Percentiles rank a stretch among this genome's conserved stretches.
phyloP scores from a whole-genome alignment of 2,888 invertebrate species.

The Sesia bembeciformis region DNA sequence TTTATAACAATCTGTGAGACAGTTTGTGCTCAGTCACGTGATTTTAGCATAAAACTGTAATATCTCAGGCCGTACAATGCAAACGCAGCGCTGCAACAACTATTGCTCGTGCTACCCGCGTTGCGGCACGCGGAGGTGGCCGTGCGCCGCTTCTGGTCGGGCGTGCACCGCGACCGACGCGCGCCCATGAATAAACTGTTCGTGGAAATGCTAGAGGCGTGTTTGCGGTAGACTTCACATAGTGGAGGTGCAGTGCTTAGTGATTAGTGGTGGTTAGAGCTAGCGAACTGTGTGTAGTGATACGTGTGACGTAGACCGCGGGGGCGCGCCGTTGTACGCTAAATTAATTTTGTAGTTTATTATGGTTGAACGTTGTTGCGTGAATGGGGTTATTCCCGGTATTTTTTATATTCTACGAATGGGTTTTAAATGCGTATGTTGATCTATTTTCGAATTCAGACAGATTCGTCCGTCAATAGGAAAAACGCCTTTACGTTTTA shows the following conservation, averaged over 20 bases:
- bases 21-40: background rate
- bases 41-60: background rate
- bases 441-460: too few species aligned
- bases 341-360: too few species aligned
- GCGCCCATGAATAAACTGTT: constrained; percentile 97
- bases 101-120: constrained; percentile 90
- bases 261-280: background rate
- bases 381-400: too few species aligned
- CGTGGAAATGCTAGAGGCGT: constrained; percentile 95
- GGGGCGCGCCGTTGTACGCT: background rate
- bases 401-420: too few species aligned
- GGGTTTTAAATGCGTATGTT: too few species aligned
- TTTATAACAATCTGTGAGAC: background rate
- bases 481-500: too few species aligned
- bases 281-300: background rate
- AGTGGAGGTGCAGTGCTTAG: background rate
- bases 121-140: constrained; percentile 92
- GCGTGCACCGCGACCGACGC: constrained; percentile 88
- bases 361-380: too few species aligned
- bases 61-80: constrained; percentile 79
- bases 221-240: constrained; percentile 66
- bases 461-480: too few species aligned
- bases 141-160: constrained; percentile 92
- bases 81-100: constrained; percentile 85
- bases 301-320: background rate